These are phyloP conservation scores for Invenusta paracnida DNA, from an alignment of 2,888 invertebrate species.

Conservation along the genomic window DNA sequence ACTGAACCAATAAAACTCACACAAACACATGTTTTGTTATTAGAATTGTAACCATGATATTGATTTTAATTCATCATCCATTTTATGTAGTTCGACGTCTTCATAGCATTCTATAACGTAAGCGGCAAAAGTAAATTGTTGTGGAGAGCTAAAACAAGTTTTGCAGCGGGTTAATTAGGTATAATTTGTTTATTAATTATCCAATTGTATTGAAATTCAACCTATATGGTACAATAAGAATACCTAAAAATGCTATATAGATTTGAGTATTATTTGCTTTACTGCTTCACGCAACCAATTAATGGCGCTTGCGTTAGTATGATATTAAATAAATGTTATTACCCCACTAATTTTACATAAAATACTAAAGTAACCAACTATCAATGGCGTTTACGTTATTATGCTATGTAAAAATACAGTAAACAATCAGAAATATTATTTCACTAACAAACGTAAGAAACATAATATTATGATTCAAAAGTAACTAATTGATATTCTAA, in stretches of 20 bases:
- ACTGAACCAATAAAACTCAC: too few species aligned
- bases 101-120: background rate
- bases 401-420: slow-evolving; percentile 9
- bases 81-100: too few species aligned
- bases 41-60: too few species aligned
- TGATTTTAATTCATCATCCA: too few species aligned
- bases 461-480: slow-evolving; percentile 4
- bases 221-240: background rate
- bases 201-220: background rate
- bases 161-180: background rate
- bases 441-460: slow-evolving; percentile 16
- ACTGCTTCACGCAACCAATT: background rate
- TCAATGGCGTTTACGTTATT: slow-evolving; percentile 2
- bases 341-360: slow-evolving; percentile 15
- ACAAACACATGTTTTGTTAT: too few species aligned
- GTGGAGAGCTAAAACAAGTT: background rate
- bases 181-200: background rate
- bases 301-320: background rate
- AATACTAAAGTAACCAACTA: background rate
- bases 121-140: background rate
- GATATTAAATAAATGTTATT: slow-evolving; percentile 15
- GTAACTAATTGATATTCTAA: background rate
- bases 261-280: background rate
- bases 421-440: background rate
- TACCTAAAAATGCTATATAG: background rate